phyloP scores from a whole-genome alignment of 2,888 invertebrate species.

The Nemotelus nigrinus region DNA sequence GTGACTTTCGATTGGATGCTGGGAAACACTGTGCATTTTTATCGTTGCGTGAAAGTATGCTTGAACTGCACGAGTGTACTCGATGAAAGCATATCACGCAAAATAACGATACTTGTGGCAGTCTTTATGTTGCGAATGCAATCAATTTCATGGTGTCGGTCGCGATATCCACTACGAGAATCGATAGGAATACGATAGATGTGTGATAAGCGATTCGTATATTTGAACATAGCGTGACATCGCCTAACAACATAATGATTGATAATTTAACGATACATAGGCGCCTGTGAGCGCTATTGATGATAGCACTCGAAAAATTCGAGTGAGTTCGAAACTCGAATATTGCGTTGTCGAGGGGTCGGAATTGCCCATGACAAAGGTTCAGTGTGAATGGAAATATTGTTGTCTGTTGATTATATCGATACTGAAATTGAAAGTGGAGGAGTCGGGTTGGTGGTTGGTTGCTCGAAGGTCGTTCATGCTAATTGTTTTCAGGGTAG shows the following conservation, averaged over 20 bases:
- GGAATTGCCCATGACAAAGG: no score
- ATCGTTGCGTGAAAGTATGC: background rate
- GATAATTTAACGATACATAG: background rate
- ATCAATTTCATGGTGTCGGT: background rate
- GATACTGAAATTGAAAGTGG: no score
- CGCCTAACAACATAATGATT: constrained; percentile 2
- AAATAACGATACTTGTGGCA: background rate
- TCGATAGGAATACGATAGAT: background rate
- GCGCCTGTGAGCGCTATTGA: background rate
- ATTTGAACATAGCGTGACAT: background rate
- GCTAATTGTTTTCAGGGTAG: no score
- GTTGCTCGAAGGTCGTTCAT: no score
- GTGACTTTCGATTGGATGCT: background rate
- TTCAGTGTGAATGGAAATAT: no score
- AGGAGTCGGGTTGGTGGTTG: no score
- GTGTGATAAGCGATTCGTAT: background rate
- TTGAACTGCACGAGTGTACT: background rate
- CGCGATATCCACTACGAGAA: background rate
- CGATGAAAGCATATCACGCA: background rate
- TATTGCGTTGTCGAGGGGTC: no score
- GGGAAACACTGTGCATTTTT: background rate
- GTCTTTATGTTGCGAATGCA: background rate
- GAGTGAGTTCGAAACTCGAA: no score
- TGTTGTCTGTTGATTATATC: no score
- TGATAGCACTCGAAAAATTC: background rate